These are phyloP conservation scores for Horisme vitalbata DNA, from an alignment of 2,888 invertebrate species.

Conservation along the genomic window DNA sequence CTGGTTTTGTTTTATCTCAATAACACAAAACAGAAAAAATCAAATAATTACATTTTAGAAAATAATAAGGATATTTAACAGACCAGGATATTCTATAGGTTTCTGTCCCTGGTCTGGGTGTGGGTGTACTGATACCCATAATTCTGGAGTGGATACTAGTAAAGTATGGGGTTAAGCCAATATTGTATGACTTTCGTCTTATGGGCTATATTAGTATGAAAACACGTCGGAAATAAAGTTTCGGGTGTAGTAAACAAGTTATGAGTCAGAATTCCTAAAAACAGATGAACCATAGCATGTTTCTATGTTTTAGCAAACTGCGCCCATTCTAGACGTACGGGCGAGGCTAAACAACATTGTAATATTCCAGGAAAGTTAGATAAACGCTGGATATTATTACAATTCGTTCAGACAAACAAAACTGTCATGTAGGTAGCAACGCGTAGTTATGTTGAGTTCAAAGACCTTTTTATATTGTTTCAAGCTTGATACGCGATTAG, in stretches of 20 bases:
- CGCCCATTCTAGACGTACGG: neutral
- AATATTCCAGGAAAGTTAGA: conserved; percentile 8
- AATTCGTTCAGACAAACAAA: conserved; percentile 40
- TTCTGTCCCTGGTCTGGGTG: too few species aligned
- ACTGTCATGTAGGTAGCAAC: conserved; percentile 37
- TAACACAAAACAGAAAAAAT: too few species aligned
- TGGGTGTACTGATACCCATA: too few species aligned
- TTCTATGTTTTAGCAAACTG: neutral
- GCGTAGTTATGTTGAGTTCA: conserved; percentile 19
- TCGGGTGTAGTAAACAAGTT: conserved; percentile 11
- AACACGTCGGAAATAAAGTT: conserved; percentile 5
- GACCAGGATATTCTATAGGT: too few species aligned
- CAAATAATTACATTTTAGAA: too few species aligned
- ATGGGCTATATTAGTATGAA: too few species aligned
- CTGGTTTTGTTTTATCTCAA: too few species aligned
- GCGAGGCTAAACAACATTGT: conserved; percentile 10
- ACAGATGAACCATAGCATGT: neutral
- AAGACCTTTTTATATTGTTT: conserved; percentile 21
- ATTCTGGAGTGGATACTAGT: too few species aligned
- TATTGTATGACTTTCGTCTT: too few species aligned
- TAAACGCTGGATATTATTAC: conserved; percentile 32
- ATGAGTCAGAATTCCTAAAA: conserved; percentile 15
- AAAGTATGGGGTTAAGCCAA: too few species aligned
- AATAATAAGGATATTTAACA: too few species aligned
- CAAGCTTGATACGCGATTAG: neutral